Percentiles rank a stretch among this genome's conserved stretches.
Evolutionary conservation across 2,888 invertebrate species (phyloP).

Genomic region (Elegia similella): DNA sequence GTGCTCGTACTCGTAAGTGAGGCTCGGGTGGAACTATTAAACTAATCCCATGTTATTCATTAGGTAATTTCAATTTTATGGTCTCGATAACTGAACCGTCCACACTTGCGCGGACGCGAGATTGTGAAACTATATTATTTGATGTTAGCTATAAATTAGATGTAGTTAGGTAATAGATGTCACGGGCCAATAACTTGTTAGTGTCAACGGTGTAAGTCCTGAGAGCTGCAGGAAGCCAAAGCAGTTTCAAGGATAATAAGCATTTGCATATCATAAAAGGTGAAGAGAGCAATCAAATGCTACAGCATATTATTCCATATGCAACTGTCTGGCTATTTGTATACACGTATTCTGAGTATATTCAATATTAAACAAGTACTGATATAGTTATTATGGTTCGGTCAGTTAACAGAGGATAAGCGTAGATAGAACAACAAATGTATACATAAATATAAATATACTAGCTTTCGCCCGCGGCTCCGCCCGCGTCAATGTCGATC

Average conservation of each 20-base stretch:
- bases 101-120: conserved; percentile 37
- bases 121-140: conserved; percentile 46
- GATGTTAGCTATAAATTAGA: conserved; percentile 48
- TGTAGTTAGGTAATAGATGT: conserved; percentile 36
- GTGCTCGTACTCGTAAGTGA: conserved; percentile 29
- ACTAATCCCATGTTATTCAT: conserved; percentile 57
- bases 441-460: no score
- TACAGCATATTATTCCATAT: not conserved
- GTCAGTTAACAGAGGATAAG: no score
- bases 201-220: not conserved
- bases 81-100: conserved; percentile 38
- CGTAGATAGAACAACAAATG: no score
- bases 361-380: no score
- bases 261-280: not conserved
- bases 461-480: no score
- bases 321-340: no score
- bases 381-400: no score
- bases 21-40: conserved; percentile 44
- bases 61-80: conserved; percentile 56
- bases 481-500: no score
- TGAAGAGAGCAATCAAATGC: not conserved
- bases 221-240: not conserved
- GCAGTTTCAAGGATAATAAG: not conserved
- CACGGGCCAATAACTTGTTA: conserved; percentile 26
- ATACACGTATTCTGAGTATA: no score